Evolutionary conservation across 2,888 invertebrate genomes (phyloP).

Genomic region (Scaeva pyrastri): DNA sequence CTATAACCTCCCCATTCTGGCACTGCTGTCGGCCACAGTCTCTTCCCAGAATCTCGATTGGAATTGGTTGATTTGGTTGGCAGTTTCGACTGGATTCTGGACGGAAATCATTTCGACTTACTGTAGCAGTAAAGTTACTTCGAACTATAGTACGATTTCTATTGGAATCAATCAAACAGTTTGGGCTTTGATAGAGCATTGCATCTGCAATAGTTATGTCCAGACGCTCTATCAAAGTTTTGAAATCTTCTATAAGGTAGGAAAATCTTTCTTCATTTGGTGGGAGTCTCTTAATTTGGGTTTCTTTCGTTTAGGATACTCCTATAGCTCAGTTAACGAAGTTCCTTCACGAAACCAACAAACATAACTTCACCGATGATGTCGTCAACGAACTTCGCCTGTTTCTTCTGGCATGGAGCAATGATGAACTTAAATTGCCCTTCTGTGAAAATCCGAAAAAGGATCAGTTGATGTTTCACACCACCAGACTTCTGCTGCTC

Average conservation of each 20-base stretch:
- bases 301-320: constrained; percentile 85
- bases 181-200: constrained; percentile 79
- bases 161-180: constrained; percentile 77
- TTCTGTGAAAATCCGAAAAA: constrained; percentile 81
- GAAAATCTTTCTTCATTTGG: constrained; percentile 81
- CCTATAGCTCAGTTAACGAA: constrained; percentile 86
- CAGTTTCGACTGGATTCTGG: constrained; percentile 81
- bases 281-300: background rate
- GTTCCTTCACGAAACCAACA: constrained; percentile 86
- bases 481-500: constrained; percentile 86
- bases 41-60: constrained; percentile 79
- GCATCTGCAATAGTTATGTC: constrained; percentile 85
- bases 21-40: constrained; percentile 81
- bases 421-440: constrained; percentile 80
- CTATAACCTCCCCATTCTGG: constrained; percentile 80
- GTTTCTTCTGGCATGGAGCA: constrained; percentile 81
- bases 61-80: constrained; percentile 83
- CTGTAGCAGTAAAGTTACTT: constrained; percentile 77
- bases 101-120: constrained; percentile 77
- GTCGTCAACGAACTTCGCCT: constrained; percentile 83
- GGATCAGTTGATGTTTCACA: constrained; percentile 85
- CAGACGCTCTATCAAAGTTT: constrained; percentile 88
- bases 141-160: constrained; percentile 65
- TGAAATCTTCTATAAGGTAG: constrained; percentile 89
- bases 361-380: constrained; percentile 84